Evolutionary conservation across 2,797 vertebrate genomes (phyloP).

Genomic region (Danio aesculapii): DNA sequence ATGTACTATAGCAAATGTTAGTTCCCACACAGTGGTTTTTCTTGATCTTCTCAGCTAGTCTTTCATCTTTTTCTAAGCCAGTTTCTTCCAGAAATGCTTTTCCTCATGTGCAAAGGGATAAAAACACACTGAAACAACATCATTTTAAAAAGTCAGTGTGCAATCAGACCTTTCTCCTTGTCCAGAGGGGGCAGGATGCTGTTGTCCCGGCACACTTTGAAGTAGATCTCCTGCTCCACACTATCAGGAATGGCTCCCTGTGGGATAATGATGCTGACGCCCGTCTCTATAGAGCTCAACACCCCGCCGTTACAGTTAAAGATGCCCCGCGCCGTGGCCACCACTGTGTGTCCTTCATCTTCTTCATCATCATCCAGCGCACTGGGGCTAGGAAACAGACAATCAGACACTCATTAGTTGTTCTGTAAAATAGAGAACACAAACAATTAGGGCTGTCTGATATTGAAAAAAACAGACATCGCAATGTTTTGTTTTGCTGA

Average conservation of each 20-base stretch:
- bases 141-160: too few species aligned
- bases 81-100: neutral
- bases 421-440: neutral
- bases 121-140: too few species aligned
- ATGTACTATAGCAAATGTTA: neutral
- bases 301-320: slow-evolving; percentile 98
- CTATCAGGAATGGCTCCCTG: slow-evolving; percentile 97
- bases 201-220: slow-evolving; percentile 99
- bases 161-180: slow-evolving; percentile 95
- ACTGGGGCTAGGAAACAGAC: slow-evolving; percentile 82
- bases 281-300: slow-evolving; percentile 97
- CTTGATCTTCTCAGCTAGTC: neutral
- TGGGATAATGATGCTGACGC: slow-evolving; percentile 98
- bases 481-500: too few species aligned
- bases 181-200: slow-evolving; percentile 98
- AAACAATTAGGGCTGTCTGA: too few species aligned
- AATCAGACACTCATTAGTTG: neutral
- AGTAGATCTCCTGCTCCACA: slow-evolving; percentile 99
- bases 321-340: slow-evolving; percentile 94
- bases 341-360: slow-evolving; percentile 97
- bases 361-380: slow-evolving; percentile 96
- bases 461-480: too few species aligned
- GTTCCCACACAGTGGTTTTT: neutral
- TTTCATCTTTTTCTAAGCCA: neutral
- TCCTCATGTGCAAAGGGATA: neutral